Conservation (phyloP, 2,113 vertebrate species). For the Mola mola region DNA sequence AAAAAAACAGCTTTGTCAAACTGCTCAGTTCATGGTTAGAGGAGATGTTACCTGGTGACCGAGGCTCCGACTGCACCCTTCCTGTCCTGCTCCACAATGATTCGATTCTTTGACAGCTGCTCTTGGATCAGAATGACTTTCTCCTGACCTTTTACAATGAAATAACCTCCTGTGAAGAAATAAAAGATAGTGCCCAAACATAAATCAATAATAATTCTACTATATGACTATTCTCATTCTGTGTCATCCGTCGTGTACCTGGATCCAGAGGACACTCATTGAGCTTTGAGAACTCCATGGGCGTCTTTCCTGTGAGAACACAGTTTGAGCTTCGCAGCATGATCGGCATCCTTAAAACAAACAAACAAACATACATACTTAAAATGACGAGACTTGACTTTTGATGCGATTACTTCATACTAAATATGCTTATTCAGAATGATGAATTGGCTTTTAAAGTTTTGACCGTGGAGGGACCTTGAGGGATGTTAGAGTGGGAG, state of each 20-base stretch:
- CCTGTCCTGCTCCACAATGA: conserved; percentile 97
- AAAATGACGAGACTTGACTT: background rate
- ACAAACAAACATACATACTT: background rate
- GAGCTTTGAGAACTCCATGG: conserved; percentile 94
- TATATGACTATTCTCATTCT: background rate
- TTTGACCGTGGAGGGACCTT: too few species aligned
- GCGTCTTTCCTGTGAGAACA: conserved; percentile 94
- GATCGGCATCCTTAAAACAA: conserved; percentile 91
- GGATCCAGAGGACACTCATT: conserved; percentile 98
- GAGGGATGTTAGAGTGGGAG: too few species aligned
- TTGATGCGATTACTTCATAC: too few species aligned
- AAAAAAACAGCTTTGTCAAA: background rate
- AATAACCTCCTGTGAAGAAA: conserved; percentile 89
- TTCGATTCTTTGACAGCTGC: conserved; percentile 98
- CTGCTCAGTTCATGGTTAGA: background rate
- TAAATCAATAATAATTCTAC: background rate
- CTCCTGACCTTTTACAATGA: conserved; percentile 98
- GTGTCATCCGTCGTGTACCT: conserved; percentile 77
- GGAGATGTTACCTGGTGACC: conserved; percentile 89
- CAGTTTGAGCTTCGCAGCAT: conserved; percentile 98
- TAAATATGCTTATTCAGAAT: too few species aligned
- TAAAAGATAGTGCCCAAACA: background rate
- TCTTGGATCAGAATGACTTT: conserved; percentile 99
- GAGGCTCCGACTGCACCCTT: conserved; percentile 96
- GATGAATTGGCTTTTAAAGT: too few species aligned